Evolutionary conservation across 2,888 invertebrate genomes (phyloP).

Genomic region (Yponomeuta sedellus): DNA sequence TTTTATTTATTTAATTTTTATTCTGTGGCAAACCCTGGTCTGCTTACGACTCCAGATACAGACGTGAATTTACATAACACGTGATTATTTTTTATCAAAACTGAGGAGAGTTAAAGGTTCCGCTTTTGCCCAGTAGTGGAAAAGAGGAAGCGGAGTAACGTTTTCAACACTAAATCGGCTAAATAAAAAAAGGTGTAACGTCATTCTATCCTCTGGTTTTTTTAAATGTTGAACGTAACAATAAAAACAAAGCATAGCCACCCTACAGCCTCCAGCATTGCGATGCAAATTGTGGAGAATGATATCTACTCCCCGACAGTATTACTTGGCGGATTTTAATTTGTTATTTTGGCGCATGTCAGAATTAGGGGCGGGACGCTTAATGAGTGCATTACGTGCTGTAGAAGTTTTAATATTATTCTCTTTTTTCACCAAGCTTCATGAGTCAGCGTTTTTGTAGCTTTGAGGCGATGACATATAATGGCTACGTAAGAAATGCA

Average conservation of each 20-base stretch:
- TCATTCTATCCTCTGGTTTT: background rate
- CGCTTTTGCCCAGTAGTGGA: too few relatives aligned
- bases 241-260: constrained; percentile 8
- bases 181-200: too few relatives aligned
- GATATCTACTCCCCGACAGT: constrained; percentile 43
- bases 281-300: constrained; percentile 52
- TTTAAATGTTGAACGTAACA: background rate
- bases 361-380: constrained; percentile 31
- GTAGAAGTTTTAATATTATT: constrained; percentile 2
- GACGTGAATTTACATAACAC: too few relatives aligned
- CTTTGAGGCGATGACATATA: background rate
- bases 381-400: constrained; percentile 12
- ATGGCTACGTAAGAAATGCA: too few relatives aligned
- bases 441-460: background rate
- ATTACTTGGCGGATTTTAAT: constrained; percentile 53
- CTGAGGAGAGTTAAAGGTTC: too few relatives aligned
- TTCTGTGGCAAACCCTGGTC: too few relatives aligned
- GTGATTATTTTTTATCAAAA: too few relatives aligned
- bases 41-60: too few relatives aligned
- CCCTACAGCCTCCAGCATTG: constrained; percentile 32
- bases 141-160: too few relatives aligned
- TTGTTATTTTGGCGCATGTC: constrained; percentile 49
- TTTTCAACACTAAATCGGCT: too few relatives aligned
- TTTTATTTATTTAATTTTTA: too few relatives aligned
- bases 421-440: background rate